These are phyloP conservation scores for Chrysogorgia sp. DNA, from an alignment of 92 coral and sea anemone species.

Conservation along the genomic window DNA sequence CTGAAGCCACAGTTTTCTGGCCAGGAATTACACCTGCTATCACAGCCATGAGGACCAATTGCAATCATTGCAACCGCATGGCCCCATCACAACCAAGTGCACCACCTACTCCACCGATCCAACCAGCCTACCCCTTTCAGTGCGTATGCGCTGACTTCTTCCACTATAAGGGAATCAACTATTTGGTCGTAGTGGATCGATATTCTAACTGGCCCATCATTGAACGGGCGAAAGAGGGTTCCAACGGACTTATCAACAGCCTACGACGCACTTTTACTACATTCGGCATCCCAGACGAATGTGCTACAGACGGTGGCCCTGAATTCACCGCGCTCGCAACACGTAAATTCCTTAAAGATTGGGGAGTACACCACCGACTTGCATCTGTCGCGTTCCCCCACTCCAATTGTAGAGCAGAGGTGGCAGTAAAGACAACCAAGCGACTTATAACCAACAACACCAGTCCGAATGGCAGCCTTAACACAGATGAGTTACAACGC, in stretches of 20 bases:
- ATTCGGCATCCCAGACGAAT: slow-evolving; percentile 46
- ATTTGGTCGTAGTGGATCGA: slow-evolving; percentile 9
- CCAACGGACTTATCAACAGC: slow-evolving; percentile 35
- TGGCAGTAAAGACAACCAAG: slow-evolving; percentile 49
- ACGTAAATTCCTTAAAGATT: slow-evolving; percentile 35
- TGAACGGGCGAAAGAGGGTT: slow-evolving; percentile 23
- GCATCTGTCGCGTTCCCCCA: slow-evolving; percentile 53
- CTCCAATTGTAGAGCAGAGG: slow-evolving; percentile 50
- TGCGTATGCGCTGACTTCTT: slow-evolving; percentile 67
- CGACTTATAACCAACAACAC: slow-evolving; percentile 46
- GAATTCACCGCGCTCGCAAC: slow-evolving; percentile 9
- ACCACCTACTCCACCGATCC: slow-evolving; percentile 21
- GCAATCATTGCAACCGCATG: slow-evolving; percentile 18
- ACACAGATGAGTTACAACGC: slow-evolving; percentile 31
- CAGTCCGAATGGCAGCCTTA: slow-evolving; percentile 41
- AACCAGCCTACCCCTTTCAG: slow-evolving; percentile 55
- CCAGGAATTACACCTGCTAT: slow-evolving; percentile 15
- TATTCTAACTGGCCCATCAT: slow-evolving; percentile 21
- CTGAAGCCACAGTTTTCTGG: slow-evolving; percentile 16
- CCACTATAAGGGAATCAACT: slow-evolving; percentile 42
- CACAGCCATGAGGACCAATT: not conserved
- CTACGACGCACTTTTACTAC: slow-evolving; percentile 43
- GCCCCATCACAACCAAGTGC: slow-evolving; percentile 44
- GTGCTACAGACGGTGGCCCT: too few species aligned
- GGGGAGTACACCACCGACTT: slow-evolving; percentile 53